Conservation (phyloP, 2,888 invertebrate genomes). For the Anorthoa munda region DNA sequence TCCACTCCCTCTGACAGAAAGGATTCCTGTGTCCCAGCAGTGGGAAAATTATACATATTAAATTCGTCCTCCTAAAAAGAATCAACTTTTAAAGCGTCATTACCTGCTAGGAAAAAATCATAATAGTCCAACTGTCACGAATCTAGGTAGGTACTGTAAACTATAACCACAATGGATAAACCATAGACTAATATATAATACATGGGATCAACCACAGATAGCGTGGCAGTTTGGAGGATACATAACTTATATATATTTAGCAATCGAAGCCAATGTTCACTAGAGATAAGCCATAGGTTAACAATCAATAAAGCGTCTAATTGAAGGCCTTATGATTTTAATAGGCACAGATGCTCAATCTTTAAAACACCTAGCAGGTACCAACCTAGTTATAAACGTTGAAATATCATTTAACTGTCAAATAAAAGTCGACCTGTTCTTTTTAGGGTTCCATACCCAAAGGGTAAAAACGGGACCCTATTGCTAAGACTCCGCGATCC, state of each 20-base stretch:
- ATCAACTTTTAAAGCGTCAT: neutral
- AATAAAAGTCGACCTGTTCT: neutral
- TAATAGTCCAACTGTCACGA: neutral
- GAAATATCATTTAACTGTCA: neutral
- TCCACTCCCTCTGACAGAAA: too few relatives aligned
- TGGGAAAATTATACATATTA: too few relatives aligned
- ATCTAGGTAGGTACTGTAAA: neutral
- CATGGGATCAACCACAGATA: too few relatives aligned
- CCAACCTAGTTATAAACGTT: neutral
- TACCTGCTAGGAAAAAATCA: neutral
- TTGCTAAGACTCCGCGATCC: too few relatives aligned
- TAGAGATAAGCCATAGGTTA: constrained; percentile 25
- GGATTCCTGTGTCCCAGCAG: too few relatives aligned
- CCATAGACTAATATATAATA: too few relatives aligned
- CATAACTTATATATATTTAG: neutral
- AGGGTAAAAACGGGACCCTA: too few relatives aligned
- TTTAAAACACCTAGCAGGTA: neutral
- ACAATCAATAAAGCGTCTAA: constrained; percentile 39
- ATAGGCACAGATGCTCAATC: constrained; percentile 23
- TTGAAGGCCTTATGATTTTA: constrained; percentile 22
- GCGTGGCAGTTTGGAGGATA: too few relatives aligned
- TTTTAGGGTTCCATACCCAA: too few relatives aligned
- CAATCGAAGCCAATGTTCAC: constrained; percentile 4
- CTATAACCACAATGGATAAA: neutral
- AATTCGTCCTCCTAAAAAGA: neutral